Conservation (phyloP, 2,888 invertebrate species). For the Nycteola revayana region DNA sequence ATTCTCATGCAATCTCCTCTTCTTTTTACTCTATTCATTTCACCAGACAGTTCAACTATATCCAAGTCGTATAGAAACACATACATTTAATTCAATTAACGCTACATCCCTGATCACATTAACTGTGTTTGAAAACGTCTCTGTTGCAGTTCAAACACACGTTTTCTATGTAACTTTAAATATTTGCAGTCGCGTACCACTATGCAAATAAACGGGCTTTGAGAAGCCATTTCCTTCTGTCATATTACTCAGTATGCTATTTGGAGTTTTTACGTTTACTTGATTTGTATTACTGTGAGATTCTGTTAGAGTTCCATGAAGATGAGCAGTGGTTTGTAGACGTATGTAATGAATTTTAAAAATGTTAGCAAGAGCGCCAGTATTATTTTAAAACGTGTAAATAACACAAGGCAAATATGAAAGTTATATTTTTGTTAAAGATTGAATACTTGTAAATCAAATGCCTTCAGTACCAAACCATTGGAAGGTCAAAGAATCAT, state of each 20-base stretch:
- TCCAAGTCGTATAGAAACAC: conserved; percentile 13
- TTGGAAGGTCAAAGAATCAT: too few relatives aligned
- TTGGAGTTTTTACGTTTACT: conserved; percentile 35
- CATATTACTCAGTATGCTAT: conserved; percentile 42
- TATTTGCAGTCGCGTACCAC: conserved; percentile 60
- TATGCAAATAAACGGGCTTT: conserved; percentile 64
- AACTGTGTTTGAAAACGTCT: conserved; percentile 48
- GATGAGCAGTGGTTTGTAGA: too few relatives aligned
- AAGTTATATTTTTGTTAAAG: too few relatives aligned
- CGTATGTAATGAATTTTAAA: too few relatives aligned
- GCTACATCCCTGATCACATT: conserved; percentile 46
- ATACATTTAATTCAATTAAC: conserved; percentile 34
- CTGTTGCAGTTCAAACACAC: conserved; percentile 45
- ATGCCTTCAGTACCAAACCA: too few relatives aligned
- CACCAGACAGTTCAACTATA: conserved; percentile 2
- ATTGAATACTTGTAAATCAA: too few relatives aligned
- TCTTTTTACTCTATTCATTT: too few relatives aligned
- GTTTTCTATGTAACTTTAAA: conserved; percentile 64
- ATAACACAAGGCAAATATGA: too few relatives aligned
- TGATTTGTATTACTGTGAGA: conserved; percentile 15
- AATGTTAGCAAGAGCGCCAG: too few relatives aligned
- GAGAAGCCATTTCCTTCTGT: conserved; percentile 35
- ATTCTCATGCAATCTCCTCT: too few relatives aligned
- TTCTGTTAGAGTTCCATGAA: too few relatives aligned
- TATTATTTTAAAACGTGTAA: too few relatives aligned